Conservation (phyloP, 2,797 vertebrate species). For the Hippopotamyrus pictus region DNA sequence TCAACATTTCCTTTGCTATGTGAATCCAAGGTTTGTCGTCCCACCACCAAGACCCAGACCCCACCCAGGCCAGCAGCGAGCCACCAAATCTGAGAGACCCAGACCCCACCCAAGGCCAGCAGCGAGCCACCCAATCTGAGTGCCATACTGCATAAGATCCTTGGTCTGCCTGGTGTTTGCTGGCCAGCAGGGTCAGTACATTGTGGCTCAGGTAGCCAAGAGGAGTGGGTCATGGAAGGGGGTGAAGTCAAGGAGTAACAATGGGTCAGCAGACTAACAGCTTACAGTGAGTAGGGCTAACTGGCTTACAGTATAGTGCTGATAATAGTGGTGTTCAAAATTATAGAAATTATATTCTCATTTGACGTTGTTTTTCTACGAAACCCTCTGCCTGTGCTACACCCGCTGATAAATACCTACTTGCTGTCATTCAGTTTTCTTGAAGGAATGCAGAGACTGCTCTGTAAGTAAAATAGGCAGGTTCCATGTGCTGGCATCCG, state of each 20-base stretch:
- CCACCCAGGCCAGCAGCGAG: not conserved
- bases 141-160: not conserved
- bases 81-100: not conserved
- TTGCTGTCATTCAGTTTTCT: not conserved
- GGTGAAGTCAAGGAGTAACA: not conserved
- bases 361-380: not conserved
- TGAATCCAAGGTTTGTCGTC: not conserved
- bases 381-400: not conserved
- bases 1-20: not conserved
- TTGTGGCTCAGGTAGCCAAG: not conserved
- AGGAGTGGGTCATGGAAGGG: not conserved
- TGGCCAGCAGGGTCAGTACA: not conserved
- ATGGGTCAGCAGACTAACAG: not conserved
- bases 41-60: not conserved
- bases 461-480: not conserved
- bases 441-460: not conserved
- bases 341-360: not conserved
- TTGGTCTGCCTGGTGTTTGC: not conserved
- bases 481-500: not conserved
- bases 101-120: not conserved
- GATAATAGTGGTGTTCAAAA: not conserved
- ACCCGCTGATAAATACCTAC: not conserved
- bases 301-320: not conserved
- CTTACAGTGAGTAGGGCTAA: not conserved
- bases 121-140: not conserved